phyloP scores from a whole-genome alignment of 2,113 vertebrate genomes.

The Oncorhynchus clarkii region DNA sequence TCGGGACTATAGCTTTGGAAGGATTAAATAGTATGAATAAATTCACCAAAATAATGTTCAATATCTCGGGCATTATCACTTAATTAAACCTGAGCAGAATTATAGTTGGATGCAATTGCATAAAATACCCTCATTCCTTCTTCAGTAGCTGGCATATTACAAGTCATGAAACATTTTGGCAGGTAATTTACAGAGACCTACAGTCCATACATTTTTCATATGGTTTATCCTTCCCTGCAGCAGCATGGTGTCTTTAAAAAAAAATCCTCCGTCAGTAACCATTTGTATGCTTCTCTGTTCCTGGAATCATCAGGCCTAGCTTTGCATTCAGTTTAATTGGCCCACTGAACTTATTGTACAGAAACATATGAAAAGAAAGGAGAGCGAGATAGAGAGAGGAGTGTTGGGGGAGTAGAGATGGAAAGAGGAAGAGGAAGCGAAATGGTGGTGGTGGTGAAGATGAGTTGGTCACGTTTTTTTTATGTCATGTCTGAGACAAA shows the following conservation, averaged over 20 bases:
- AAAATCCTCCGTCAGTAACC: conserved; percentile 50
- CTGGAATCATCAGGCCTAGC: conserved; percentile 23
- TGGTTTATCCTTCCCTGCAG: conserved; percentile 63
- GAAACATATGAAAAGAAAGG: too few species aligned
- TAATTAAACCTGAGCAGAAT: not conserved
- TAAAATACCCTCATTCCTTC: conserved; percentile 38
- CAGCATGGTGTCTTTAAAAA: conserved; percentile 60
- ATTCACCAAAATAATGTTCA: too few species aligned
- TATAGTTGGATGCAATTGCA: conserved; percentile 7
- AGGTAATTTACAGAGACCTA: conserved; percentile 70
- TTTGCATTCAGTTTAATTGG: not conserved
- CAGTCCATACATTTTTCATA: conserved; percentile 69
- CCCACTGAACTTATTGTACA: not conserved
- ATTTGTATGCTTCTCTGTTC: conserved; percentile 21
- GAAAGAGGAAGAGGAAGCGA: too few species aligned
- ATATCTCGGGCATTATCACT: not conserved
- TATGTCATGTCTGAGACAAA: not conserved
- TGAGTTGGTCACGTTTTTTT: not conserved
- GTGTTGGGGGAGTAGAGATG: too few species aligned
- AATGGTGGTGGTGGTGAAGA: not conserved
- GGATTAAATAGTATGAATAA: too few species aligned
- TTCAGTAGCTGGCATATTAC: conserved; percentile 67
- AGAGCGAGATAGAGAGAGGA: not conserved
- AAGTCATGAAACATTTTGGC: conserved; percentile 72
- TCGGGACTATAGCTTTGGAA: too few species aligned